Percentiles rank a stretch among this genome's conserved stretches.
These are phyloP conservation scores for Salvelinus fontinalis DNA, from an alignment of 2,113 vertebrate genomes.

Conservation along the genomic window DNA sequence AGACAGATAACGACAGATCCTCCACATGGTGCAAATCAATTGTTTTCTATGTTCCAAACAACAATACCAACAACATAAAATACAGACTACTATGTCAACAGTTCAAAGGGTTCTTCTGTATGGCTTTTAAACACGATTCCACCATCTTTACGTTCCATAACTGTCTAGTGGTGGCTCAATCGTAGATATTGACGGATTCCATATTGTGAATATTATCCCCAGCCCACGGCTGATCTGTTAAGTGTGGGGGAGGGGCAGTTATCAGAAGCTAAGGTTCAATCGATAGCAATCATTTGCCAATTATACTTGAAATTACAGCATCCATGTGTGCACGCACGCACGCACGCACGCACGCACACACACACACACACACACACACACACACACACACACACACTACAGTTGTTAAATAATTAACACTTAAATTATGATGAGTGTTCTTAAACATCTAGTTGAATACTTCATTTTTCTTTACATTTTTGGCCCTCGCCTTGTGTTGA, in stretches of 20 bases:
- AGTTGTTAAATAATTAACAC: too few species aligned
- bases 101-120: background rate
- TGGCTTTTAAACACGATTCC: background rate
- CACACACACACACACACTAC: background rate
- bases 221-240: background rate
- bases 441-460: too few species aligned
- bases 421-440: too few species aligned
- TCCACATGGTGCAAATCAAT: background rate
- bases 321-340: background rate
- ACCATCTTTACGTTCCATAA: background rate
- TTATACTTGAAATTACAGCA: background rate
- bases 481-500: too few species aligned
- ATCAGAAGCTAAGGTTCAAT: background rate
- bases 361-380: background rate
- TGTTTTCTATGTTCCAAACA: too few species aligned
- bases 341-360: background rate
- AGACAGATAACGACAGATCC: background rate
- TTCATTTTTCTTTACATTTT: too few species aligned
- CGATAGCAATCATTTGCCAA: background rate
- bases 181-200: constrained; percentile 9
- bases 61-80: background rate
- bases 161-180: background rate
- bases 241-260: background rate
- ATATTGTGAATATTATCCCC: background rate
- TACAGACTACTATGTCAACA: background rate